Conservation (phyloP, 2,888 invertebrate species). For the Noctua fimbriata region DNA sequence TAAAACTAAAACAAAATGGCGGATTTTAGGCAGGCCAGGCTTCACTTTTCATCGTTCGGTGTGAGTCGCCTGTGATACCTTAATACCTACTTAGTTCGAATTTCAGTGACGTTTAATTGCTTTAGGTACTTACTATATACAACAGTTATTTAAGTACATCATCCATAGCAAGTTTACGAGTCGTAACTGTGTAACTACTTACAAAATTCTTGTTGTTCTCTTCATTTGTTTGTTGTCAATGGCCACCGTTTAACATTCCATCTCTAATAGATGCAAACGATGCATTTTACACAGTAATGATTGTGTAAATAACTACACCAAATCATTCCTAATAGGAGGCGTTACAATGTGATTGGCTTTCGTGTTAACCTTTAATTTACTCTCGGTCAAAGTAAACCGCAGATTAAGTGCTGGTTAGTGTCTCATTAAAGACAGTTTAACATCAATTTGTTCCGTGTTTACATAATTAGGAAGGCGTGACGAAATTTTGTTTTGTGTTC, state of each 20-base stretch:
- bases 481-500: conserved; percentile 30
- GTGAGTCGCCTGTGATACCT: neutral
- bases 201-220: conserved; percentile 13
- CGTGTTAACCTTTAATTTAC: conserved; percentile 64
- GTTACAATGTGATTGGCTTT: conserved; percentile 58
- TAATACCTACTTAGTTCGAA: neutral
- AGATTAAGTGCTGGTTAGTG: conserved; percentile 58
- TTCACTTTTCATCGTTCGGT: neutral
- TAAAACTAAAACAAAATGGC: neutral
- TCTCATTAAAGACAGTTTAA: conserved; percentile 60
- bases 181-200: neutral
- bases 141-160: neutral
- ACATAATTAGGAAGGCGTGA: conserved; percentile 41
- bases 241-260: conserved; percentile 52
- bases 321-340: conserved; percentile 42
- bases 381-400: conserved; percentile 66
- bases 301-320: conserved; percentile 49
- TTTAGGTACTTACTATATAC: neutral
- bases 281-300: conserved; percentile 41
- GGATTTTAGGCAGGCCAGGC: neutral
- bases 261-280: conserved; percentile 42
- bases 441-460: conserved; percentile 42
- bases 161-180: neutral
- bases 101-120: neutral
- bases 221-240: conserved; percentile 39